Base-by-base conservation (phyloP, 2,888 invertebrate species). In the Drosophila prolongata region DNA sequence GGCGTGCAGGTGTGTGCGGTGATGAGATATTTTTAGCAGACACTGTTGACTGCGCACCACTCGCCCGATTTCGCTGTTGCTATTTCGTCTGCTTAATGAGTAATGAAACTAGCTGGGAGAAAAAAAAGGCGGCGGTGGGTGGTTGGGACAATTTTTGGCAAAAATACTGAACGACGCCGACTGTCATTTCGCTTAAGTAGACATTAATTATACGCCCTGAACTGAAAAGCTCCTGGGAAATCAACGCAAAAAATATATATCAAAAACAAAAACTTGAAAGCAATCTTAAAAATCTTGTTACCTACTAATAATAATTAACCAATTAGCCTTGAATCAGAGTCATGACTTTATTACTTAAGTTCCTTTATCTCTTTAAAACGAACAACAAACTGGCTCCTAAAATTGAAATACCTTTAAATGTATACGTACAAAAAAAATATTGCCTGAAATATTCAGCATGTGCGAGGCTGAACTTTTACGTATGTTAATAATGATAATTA, bases 131-230 rank as follows among this genome's bases (percentile, higher is more conserved):
- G 43, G 34, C n/a, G 14, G 49, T 14, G 46, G n/a, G 14, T 9
- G 16, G 24, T 47, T 38, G 27, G 24, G 24, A 30, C n/a, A n/a
- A 34, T 1, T 50, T 42, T 24, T 40, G 37, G 54, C 58, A 52
- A 34, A 44, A 46, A 56, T 43, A 46, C 59, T 46, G 76, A 58
- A 64, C 59, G 43, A 67, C 74, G 61, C 79, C 68, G 66, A 77
- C 67, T 46, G 78, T 65, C 83, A 88, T 85, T 86, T 88, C 89
- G 79, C 73, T 88, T 83, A 83, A 88, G 72, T 79, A 88, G 86
- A 78, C 75, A 85, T 85, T 88, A 85, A 83, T 88, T 85, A 83
- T 87, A 72, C 56, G 74, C 54, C 75, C 60, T 38, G 50, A 65
- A 54, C 54, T 59, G 44, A 65, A 64, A 50, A 54, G 3, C 46